These are phyloP conservation scores for Siniperca obscura DNA, from an alignment of 2,797 vertebrate species.

Conservation along the genomic window DNA sequence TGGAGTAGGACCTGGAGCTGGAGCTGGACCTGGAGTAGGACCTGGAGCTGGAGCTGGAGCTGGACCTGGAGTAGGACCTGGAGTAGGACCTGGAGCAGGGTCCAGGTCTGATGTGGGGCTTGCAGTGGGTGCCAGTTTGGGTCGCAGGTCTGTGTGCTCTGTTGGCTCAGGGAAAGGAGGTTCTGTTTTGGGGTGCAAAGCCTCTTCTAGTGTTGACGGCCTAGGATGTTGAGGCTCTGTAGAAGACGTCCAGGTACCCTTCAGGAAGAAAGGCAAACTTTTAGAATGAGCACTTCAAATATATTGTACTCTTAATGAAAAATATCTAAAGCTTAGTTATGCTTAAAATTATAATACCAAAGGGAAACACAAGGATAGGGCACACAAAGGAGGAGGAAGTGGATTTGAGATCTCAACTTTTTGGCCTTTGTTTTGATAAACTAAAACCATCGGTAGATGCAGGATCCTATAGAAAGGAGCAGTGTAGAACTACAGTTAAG, in stretches of 20 bases:
- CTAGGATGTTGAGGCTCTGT: conserved; percentile 62
- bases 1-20: background rate
- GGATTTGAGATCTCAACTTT: background rate
- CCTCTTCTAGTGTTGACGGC: conserved; percentile 45
- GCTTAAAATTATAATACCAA: background rate
- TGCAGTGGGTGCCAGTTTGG: conserved; percentile 18
- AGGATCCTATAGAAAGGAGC: conserved; percentile 15
- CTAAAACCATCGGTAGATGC: background rate
- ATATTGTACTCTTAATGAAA: background rate
- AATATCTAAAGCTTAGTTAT: background rate
- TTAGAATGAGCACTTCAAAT: conserved; percentile 1
- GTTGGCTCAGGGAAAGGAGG: conserved; percentile 13
- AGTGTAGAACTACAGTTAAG: conserved; percentile 21
- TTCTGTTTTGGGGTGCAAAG: conserved; percentile 37
- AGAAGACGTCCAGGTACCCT: conserved; percentile 75
- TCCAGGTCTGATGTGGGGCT: conserved; percentile 21
- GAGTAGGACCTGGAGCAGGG: conserved; percentile 13
- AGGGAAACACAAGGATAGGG: conserved; percentile 10
- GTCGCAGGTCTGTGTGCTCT: conserved; percentile 33
- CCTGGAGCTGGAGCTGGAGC: conserved; percentile 31
- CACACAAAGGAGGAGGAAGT: conserved; percentile 3
- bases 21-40: conserved; percentile 51
- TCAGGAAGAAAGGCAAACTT: conserved; percentile 32
- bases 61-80: conserved; percentile 6
- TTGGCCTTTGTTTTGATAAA: background rate